Conservation (phyloP, 2,797 vertebrate species). For the Platyrinchus mystaceus region DNA sequence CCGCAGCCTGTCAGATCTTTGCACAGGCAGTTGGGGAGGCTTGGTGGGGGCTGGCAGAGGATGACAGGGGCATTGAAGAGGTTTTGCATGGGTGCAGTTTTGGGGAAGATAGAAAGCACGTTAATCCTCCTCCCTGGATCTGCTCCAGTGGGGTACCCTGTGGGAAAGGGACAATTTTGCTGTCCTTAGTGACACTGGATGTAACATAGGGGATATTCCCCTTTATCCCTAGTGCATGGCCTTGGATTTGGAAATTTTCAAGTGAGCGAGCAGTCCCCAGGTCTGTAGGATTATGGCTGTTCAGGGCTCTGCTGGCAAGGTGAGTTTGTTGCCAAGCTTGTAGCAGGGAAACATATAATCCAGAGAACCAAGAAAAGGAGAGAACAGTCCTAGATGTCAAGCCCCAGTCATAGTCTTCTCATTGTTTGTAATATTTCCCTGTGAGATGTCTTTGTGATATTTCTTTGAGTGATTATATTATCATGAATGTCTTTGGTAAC, state of each 20-base stretch:
- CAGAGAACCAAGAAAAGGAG: background rate
- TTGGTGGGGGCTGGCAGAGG: constrained; percentile 4
- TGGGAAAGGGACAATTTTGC: background rate
- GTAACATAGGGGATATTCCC: background rate
- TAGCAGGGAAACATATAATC: background rate
- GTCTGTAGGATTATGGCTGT: background rate
- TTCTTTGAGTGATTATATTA: background rate
- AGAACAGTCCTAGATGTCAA: background rate
- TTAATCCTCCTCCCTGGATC: background rate
- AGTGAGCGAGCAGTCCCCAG: background rate
- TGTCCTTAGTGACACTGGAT: background rate
- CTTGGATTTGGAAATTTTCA: background rate
- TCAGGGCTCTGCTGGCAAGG: background rate
- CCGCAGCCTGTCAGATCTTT: background rate
- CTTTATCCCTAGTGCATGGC: accelerated
- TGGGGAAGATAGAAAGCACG: background rate
- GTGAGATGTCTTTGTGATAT: background rate
- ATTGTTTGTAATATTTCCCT: background rate
- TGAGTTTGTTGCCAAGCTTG: background rate
- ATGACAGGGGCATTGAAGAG: background rate
- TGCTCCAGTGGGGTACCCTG: background rate
- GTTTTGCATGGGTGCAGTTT: background rate
- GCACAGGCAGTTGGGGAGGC: background rate
- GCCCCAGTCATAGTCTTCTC: background rate
- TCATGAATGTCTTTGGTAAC: background rate